A percentile compares a stretch with the other conserved stretches of the same genome.
Conservation (phyloP, 1,140 invertebrate genomes). For the Cyclina sinensis region DNA sequence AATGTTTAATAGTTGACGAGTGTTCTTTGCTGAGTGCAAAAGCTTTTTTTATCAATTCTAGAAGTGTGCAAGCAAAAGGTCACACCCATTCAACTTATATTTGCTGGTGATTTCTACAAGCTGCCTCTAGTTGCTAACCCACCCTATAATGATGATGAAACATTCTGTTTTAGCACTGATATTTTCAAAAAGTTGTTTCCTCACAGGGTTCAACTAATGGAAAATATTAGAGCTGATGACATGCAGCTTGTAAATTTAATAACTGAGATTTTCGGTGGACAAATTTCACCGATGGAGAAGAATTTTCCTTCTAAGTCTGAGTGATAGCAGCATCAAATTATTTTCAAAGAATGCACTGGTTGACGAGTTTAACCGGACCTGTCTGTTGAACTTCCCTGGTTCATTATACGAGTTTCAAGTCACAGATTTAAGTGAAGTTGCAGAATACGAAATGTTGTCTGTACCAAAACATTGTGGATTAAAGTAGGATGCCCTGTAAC, state of each 20-base stretch:
- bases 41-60: neutral
- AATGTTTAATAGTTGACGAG: conserved; percentile 28
- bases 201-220: conserved; percentile 9
- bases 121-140: conserved; percentile 24
- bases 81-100: conserved; percentile 19
- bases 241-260: neutral
- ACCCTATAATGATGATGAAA: neutral
- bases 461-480: conserved; percentile 30
- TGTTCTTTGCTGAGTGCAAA: conserved; percentile 47
- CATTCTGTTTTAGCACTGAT: conserved; percentile 5
- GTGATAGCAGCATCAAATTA: neutral
- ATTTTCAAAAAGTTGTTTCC: neutral
- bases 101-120: conserved; percentile 27
- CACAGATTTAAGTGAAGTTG: neutral
- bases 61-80: neutral
- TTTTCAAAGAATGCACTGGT: conserved; percentile 38
- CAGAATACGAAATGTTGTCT: neutral
- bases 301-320: neutral
- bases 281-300: neutral
- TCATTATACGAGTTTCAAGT: conserved; percentile 15
- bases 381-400: neutral
- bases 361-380: conserved; percentile 38
- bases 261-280: neutral
- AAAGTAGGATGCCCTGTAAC: conserved; percentile 49
- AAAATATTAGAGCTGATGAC: neutral